Percentiles rank a stretch among this genome's conserved stretches.
These are phyloP conservation scores for Anoura caudifer DNA, from an alignment of 2,113 vertebrate genomes.

Conservation along the genomic window DNA sequence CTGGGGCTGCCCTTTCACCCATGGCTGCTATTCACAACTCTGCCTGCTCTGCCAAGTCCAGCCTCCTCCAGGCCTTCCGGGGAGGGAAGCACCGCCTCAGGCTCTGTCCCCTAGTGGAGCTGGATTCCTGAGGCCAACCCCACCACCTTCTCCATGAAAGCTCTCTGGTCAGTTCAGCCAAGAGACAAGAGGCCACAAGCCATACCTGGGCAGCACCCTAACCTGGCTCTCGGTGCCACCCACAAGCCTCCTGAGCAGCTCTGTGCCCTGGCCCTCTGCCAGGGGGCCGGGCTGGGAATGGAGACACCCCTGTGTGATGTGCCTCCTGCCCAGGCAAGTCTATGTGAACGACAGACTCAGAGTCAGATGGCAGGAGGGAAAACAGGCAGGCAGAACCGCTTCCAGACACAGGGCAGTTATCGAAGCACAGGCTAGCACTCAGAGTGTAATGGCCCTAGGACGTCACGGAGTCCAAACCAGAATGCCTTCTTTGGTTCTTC, in stretches of 20 bases:
- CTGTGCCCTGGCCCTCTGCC: neutral
- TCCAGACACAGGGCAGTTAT: neutral
- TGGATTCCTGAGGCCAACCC: conserved; percentile 35
- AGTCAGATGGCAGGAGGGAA: neutral
- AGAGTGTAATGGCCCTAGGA: neutral
- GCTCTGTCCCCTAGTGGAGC: neutral
- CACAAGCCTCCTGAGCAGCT: neutral
- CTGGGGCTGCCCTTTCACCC: conserved; percentile 67
- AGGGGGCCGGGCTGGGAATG: neutral
- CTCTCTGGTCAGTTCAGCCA: conserved; percentile 47
- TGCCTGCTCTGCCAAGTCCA: conserved; percentile 55
- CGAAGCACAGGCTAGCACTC: neutral
- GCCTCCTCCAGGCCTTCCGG: neutral
- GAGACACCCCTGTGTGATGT: neutral
- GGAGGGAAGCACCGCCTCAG: neutral
- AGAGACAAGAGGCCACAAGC: conserved; percentile 77
- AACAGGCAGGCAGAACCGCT: neutral
- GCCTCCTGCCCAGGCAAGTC: neutral
- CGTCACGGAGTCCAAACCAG: neutral
- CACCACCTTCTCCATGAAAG: conserved; percentile 33
- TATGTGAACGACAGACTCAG: neutral
- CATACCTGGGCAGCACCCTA: conserved; percentile 39
- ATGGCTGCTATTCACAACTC: conserved; percentile 36
- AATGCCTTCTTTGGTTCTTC: neutral
- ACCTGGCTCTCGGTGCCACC: neutral